These are phyloP conservation scores for Zoanthus sociatus DNA, from an alignment of 92 coral and sea anemone species.

Conservation along the genomic window DNA sequence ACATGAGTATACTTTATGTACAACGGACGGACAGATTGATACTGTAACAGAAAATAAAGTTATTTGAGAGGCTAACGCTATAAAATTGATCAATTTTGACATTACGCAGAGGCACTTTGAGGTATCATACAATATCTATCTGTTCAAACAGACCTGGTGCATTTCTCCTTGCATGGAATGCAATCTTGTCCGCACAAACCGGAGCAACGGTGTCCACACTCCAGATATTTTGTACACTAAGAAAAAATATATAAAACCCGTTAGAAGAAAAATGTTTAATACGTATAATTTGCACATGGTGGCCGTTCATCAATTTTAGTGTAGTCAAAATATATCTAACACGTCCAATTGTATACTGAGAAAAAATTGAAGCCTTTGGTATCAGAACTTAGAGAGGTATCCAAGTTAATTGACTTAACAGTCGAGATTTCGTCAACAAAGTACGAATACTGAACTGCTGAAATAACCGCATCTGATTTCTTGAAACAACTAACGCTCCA, in stretches of 20 bases:
- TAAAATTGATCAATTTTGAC: background rate
- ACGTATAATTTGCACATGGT: too few relatives aligned
- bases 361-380: too few relatives aligned
- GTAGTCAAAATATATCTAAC: too few relatives aligned
- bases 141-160: slow-evolving; percentile 3
- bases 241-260: background rate
- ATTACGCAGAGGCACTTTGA: background rate
- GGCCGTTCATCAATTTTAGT: too few relatives aligned
- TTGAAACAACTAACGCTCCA: too few relatives aligned
- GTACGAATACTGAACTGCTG: too few relatives aligned
- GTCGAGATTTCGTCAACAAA: too few relatives aligned
- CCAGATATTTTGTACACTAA: slow-evolving; percentile 10
- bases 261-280: background rate
- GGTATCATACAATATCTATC: background rate
- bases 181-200: slow-evolving; percentile 16
- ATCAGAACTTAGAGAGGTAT: too few relatives aligned
- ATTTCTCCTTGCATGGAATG: slow-evolving; percentile 1
- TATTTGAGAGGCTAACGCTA: background rate
- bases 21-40: background rate
- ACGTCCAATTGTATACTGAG: too few relatives aligned
- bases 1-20: background rate
- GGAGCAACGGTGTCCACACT: slow-evolving; percentile 11
- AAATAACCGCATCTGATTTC: too few relatives aligned
- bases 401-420: too few relatives aligned
- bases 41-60: background rate